phyloP scores from a whole-genome alignment of 2,888 invertebrate genomes.

The Acrobasis suavella region DNA sequence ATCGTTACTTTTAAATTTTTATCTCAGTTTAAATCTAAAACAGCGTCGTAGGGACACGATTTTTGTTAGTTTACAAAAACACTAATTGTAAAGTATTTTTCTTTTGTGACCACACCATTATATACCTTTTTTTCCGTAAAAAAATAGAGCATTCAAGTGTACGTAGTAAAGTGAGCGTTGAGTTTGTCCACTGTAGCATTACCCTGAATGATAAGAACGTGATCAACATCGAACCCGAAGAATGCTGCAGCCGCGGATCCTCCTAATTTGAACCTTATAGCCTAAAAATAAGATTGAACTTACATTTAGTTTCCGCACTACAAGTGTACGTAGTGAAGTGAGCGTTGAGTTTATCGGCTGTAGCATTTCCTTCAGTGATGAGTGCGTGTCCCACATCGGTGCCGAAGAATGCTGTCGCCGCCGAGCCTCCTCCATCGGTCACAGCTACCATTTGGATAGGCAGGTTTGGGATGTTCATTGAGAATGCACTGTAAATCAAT shows the following conservation, averaged over 20 bases:
- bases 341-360: slow-evolving; percentile 93
- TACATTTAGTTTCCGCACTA: slow-evolving; percentile 93
- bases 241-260: slow-evolving; percentile 90
- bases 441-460: slow-evolving; percentile 97
- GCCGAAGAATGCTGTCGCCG: slow-evolving; percentile 93
- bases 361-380: slow-evolving; percentile 95
- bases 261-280: slow-evolving; percentile 57
- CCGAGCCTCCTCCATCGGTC: slow-evolving; percentile 91
- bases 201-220: slow-evolving; percentile 95
- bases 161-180: slow-evolving; percentile 96
- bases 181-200: slow-evolving; percentile 95
- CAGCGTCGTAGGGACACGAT: too few relatives aligned
- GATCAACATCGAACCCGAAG: slow-evolving; percentile 94
- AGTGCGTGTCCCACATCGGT: slow-evolving; percentile 94
- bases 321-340: slow-evolving; percentile 96
- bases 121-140: too few relatives aligned
- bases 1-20: too few relatives aligned
- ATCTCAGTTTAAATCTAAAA: too few relatives aligned
- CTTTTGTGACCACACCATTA: too few relatives aligned
- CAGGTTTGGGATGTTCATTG: slow-evolving; percentile 95
- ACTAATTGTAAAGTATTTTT: too few relatives aligned
- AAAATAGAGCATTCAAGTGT: too few relatives aligned
- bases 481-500: slow-evolving; percentile 88
- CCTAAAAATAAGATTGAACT: slow-evolving; percentile 41
- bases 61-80: too few relatives aligned